Evolutionary conservation across 2,888 invertebrate genomes (phyloP), one percentile per base, ranked within the genome.

Genomic region (Carabus problematicus): DNA sequence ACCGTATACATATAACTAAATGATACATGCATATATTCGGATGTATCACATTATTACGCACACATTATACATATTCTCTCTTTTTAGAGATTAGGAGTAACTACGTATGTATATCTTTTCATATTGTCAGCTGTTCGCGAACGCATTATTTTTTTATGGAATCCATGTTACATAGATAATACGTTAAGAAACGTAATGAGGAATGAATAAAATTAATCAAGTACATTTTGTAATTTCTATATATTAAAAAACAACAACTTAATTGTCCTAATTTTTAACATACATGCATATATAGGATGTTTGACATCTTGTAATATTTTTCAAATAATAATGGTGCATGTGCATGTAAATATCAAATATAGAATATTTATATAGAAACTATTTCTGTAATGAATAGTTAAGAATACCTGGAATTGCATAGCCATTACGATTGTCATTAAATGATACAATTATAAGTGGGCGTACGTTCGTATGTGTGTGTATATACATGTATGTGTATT

Each of bases 261-360:
- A 29, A 29, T 29, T 29, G 29, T 29, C 29, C 29, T 29, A 3
- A 6, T 29, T 2, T 11, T 45, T 45, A 45, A n/a, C 12, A n/a
- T 45, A 45, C 45, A 45, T 45, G 7, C 3, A 45, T 3, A 45
- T 55, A 55, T 40, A 64, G 56, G 64, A 56, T 64, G 58, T 45
- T 54, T 64, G 43, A 47, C 64, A 64, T 64, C 64, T 54, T 42
- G n/a, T 29, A 61, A 61, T 62, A 62, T 62, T 62, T 62, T 62
- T 56, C 42, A 19, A 64, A 64, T 64, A 19, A 64, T 54, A 43
- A 64, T 45, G 56, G 19, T 55, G 56, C 55, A 55, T 64, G 56
- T 64, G 56, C 64, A 64, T 64, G 64, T 64, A 64, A 64, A 64
- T 64, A 64, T 64, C 56, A 43, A 19, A 29, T 43, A 54, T 64